phyloP scores from a whole-genome alignment of 2,797 vertebrate species.

The Sciurus carolinensis region DNA sequence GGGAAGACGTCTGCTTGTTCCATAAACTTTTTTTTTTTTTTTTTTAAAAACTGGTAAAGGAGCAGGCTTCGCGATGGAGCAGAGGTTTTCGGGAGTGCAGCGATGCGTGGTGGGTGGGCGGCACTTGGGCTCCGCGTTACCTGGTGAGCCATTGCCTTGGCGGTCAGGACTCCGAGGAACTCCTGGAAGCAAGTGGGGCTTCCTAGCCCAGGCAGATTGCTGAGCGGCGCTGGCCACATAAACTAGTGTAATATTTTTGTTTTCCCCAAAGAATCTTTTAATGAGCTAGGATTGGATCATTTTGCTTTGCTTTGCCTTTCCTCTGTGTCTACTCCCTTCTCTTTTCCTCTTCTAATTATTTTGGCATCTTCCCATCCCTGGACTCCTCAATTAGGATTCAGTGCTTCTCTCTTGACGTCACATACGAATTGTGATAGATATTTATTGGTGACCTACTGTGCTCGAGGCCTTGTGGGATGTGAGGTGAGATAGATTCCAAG shows the following conservation, averaged over 20 bases:
- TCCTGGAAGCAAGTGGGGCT: background rate
- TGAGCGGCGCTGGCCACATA: background rate
- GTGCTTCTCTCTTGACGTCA: background rate
- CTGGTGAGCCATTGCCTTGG: background rate
- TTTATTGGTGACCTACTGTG: slow-evolving; percentile 35
- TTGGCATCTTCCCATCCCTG: slow-evolving; percentile 11
- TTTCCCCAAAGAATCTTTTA: slow-evolving; percentile 52
- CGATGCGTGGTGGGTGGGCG: slow-evolving; percentile 15
- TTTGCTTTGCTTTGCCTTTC: slow-evolving; percentile 49
- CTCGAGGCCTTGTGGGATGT: background rate
- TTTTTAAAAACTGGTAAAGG: background rate
- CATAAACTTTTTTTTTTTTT: slow-evolving; percentile 64
- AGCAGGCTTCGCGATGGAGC: background rate
- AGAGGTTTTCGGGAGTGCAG: background rate
- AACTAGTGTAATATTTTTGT: slow-evolving; percentile 35
- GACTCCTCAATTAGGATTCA: background rate
- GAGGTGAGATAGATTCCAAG: background rate
- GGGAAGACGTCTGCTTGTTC: slow-evolving; percentile 18
- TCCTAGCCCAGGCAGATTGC: background rate
- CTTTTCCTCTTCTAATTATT: background rate
- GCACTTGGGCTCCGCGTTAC: slow-evolving; percentile 45
- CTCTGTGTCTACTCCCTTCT: background rate
- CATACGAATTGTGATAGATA: background rate
- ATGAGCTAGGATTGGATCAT: slow-evolving; percentile 56
- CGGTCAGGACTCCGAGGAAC: background rate